Evolutionary conservation across 2,797 vertebrate genomes (phyloP).

Genomic region (Lophius americanus): DNA sequence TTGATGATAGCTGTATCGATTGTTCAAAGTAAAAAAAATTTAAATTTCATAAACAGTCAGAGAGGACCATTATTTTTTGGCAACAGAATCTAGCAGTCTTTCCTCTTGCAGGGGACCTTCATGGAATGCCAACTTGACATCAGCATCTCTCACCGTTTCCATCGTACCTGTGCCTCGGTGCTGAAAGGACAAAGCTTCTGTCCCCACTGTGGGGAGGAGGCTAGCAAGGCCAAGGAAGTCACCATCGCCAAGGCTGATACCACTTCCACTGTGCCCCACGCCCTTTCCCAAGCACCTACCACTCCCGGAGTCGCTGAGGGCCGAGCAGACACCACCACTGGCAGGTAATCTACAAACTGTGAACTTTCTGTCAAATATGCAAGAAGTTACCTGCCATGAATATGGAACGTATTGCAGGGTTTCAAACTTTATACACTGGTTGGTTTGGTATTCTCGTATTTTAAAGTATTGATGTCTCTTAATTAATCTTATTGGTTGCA

Average conservation of each 20-base stretch:
- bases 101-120: slow-evolving; percentile 88
- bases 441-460: too few species aligned
- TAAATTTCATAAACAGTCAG: not conserved
- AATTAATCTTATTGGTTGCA: too few species aligned
- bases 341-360: slow-evolving; percentile 78
- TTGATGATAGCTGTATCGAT: too few species aligned
- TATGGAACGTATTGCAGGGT: not conserved
- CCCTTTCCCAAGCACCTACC: slow-evolving; percentile 79
- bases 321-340: slow-evolving; percentile 94
- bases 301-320: slow-evolving; percentile 80
- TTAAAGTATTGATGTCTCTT: too few species aligned
- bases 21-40: too few species aligned
- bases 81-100: not conserved
- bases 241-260: slow-evolving; percentile 98
- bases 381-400: not conserved
- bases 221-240: slow-evolving; percentile 94
- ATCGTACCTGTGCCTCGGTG: slow-evolving; percentile 90
- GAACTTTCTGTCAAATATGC: too few species aligned
- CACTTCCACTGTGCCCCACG: slow-evolving; percentile 86
- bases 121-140: slow-evolving; percentile 98
- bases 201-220: slow-evolving; percentile 97
- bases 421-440: too few species aligned
- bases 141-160: slow-evolving; percentile 96
- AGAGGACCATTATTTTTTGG: not conserved
- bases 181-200: slow-evolving; percentile 94